Base-by-base conservation (phyloP, 2,797 vertebrate genomes). In the Alcedo quadribrachys region DNA sequence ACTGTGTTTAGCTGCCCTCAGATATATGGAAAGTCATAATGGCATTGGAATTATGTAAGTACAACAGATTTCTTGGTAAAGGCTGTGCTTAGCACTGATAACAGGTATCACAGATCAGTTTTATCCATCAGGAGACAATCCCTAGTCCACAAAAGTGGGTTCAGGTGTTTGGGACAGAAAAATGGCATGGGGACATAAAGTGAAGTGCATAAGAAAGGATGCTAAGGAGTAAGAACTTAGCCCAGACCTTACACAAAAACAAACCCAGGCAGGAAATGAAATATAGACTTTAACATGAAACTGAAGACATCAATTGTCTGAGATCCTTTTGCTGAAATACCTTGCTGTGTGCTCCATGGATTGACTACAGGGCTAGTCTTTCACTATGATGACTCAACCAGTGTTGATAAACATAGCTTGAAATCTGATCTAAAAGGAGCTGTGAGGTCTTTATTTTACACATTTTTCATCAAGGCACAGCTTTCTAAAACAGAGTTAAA, bases 321-420 rank as follows among this genome's bases (percentile, higher is more conserved):
- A 62, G 46, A 57, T 82, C 70, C 78, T 81, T 82, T 65, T 40
- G 62, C 85, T 93, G 84, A 62, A 75, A 62, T 81, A 45, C 61
- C 27, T 82, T 70, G 27, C 50, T 77, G 35, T 28, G 33, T 89
- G 68, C 57, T 45, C 45, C n/a, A 18, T 42, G 40, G 32, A 53
- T 15, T 48, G 30, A 58, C 80, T 69, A 65, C 43, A 87, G 75
- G 78, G 58, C 60, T 84, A 78, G 12, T 30, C 85, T 87, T 92
- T 87, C 65, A 81, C 61, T 82, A 33, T 46, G 61, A 25, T 75
- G 65, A 43, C 75, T 85, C 75, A 69, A 27, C 28, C 28, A n/a
- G 15, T 43, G 71, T 87, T 81, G 92, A 82, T 90, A 93, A 95
- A 89, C 70, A 57, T 8, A 69, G 48, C 62, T 81, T 85, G 79